Base-by-base conservation (phyloP, 64 coral and sea anemone species). In the Actinia equina region DNA sequence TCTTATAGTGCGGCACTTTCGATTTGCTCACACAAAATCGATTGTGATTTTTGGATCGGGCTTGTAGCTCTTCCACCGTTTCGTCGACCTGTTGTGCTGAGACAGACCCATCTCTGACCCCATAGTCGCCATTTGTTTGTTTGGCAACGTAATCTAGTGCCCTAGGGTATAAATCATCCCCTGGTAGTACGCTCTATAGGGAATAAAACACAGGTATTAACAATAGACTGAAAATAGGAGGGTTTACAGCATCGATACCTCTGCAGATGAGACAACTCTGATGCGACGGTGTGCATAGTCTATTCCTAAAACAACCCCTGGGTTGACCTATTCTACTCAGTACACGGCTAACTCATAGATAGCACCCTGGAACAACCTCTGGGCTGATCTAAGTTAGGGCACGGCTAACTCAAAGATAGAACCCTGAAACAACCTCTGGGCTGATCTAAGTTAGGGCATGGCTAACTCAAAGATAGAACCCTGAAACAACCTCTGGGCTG, bases 71-170 rank as follows among this genome's bases (percentile, higher is more conserved):
- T 22, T 86, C 14, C 16, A 83, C 18, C 45, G 88, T 82, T 82
- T 58, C 77, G 62, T 82, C 79, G 22, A 89, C 20, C 7, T 84
- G 18, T n/a, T 91, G 82, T 26, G 42, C 51, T 22, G 69, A 70
- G 79, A 86, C 54, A 30, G 63, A 6, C 49, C 55, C 84, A 69
- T 27, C 43, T 62, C 17, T 37, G 54, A 82, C 53, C 18, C 80
- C 80, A 51, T 52, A 57, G 17, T 51, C 10, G 22, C 80, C 80
- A 25, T 82, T 82, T 5, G 80, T 82, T 82, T 82, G 80, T 46
- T 82, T 51, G 3, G 53, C 44, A 2, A 82, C 25, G 37, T 82
- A 57, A 12, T 82, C 80, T 2, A 82, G 53, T 52, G 45, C 53
- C 53, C 30, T 52, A 46, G 80, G 80, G 80, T 22, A 82, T 27